Evolutionary conservation across 37 sponge, comb jelly and placozoan genomes (phyloP).

Genomic region (Crambe crambe): DNA sequence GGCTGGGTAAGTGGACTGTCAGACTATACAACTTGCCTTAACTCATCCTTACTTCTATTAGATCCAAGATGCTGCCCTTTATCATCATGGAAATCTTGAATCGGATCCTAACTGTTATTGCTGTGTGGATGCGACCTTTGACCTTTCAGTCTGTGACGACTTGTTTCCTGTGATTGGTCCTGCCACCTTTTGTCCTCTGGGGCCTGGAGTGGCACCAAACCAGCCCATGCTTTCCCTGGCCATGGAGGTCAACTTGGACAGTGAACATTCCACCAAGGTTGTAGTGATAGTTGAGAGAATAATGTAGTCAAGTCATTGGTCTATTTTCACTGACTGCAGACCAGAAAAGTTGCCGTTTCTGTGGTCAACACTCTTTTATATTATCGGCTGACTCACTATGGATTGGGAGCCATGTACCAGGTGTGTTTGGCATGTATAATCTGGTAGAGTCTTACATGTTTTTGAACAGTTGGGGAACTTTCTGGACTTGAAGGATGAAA

Average conservation of each 20-base stretch:
- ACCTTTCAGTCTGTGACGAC: background rate
- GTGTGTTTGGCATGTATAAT: too few relatives aligned
- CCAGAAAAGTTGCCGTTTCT: slow-evolving; percentile 59
- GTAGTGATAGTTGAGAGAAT: background rate
- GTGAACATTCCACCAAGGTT: slow-evolving; percentile 39
- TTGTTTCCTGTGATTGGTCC: slow-evolving; percentile 14
- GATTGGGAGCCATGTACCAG: slow-evolving; percentile 48
- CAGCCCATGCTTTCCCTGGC: slow-evolving; percentile 68
- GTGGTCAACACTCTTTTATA: slow-evolving; percentile 24
- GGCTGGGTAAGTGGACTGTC: slow-evolving; percentile 19
- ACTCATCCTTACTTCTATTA: background rate
- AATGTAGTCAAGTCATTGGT: background rate
- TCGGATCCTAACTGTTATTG: background rate
- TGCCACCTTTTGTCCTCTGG: background rate
- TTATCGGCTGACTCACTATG: slow-evolving; percentile 36
- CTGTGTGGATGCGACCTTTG: slow-evolving; percentile 8
- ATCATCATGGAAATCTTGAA: slow-evolving; percentile 37
- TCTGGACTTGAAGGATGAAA: slow-evolving; percentile 26
- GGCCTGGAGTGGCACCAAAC: background rate
- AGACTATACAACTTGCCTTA: background rate
- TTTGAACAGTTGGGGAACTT: slow-evolving; percentile 23
- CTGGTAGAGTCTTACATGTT: too few relatives aligned
- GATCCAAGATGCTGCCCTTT: slow-evolving; percentile 40
- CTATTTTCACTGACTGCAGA: slow-evolving; percentile 20
- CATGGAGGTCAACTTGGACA: slow-evolving; percentile 61